Evolutionary conservation across 2,888 invertebrate genomes (phyloP).

Genomic region (Andrena dorsata): DNA sequence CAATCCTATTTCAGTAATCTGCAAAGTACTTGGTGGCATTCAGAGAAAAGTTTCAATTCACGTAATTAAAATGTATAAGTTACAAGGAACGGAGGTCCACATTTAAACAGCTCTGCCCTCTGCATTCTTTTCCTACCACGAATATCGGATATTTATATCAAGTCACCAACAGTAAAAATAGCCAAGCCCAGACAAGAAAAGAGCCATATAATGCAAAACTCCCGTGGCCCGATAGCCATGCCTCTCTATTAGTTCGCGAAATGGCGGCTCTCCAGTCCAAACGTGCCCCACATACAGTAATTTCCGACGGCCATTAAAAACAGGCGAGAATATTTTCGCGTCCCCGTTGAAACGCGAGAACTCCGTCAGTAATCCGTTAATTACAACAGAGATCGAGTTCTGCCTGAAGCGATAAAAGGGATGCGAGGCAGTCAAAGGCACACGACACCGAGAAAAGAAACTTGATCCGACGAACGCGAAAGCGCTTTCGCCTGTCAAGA

Average conservation of each 20-base stretch:
- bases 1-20: too few species aligned
- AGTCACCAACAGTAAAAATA: background rate
- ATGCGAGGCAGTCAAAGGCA: constrained; percentile 31
- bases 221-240: background rate
- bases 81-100: too few species aligned
- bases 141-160: background rate
- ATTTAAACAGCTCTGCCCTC: too few species aligned
- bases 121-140: background rate
- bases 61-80: too few species aligned
- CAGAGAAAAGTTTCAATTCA: too few species aligned
- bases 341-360: background rate
- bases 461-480: constrained; percentile 34
- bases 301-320: background rate
- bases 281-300: background rate
- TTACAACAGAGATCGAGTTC: constrained; percentile 21
- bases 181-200: background rate
- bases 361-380: constrained; percentile 24
- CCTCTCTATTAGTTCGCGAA: background rate
- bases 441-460: constrained; percentile 49
- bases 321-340: constrained; percentile 16
- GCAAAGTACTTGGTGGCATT: too few species aligned
- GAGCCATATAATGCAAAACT: background rate
- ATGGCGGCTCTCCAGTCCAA: background rate
- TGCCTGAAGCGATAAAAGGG: constrained; percentile 17
- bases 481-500: constrained; percentile 56